Evolutionary conservation across 2,113 vertebrate genomes (phyloP), one percentile per base, ranked within the genome.

Genomic region (Parus major): DNA sequence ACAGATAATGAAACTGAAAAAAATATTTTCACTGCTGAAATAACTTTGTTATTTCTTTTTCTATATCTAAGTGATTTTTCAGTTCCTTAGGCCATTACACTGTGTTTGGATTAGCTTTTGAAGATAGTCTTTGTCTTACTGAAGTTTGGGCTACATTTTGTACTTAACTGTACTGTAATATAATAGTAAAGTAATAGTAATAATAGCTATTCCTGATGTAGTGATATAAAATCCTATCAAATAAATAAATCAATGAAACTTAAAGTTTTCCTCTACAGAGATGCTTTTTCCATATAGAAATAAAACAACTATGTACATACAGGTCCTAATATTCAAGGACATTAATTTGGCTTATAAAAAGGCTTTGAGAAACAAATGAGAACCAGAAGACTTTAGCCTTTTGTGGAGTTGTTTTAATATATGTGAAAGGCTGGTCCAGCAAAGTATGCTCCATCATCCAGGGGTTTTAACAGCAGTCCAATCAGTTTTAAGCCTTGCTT

Each of bases 361-460:
- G 10, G 2, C 7, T 80, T 80, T 68, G 29, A 82, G 44, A 70
- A 77, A 66, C 7, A 23, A 76, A 1, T 41, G 15, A n/a, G 23
- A 92, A 90, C 4, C 18, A 63, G 25, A 53, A 71, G 49, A 66
- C 6, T 68, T 79, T 12, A 56, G 21, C 6, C 4, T 64, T 82
- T 15, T 52, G 2, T 83, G 28, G 13, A 12, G 6, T 28, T 85
- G 28, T 19, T 92, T 64, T 61, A 57, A 77, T 17, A 36, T 19
- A 28, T 9, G 8, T 33, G n/a, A 60, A 36, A 79, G 9, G 11
- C 10, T 0, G 0, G 20, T 44, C 16, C 16, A 2, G 2, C 18
- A 50, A 92, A 31, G 31, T 72, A 57, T n/a, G 10, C 2, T 75
- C 11, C 39, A 59, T 55, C 9, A 59, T 27, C 29, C 23, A 86